Conservation (phyloP, 2,113 vertebrate genomes). For the Ictidomys tridecemlineatus region DNA sequence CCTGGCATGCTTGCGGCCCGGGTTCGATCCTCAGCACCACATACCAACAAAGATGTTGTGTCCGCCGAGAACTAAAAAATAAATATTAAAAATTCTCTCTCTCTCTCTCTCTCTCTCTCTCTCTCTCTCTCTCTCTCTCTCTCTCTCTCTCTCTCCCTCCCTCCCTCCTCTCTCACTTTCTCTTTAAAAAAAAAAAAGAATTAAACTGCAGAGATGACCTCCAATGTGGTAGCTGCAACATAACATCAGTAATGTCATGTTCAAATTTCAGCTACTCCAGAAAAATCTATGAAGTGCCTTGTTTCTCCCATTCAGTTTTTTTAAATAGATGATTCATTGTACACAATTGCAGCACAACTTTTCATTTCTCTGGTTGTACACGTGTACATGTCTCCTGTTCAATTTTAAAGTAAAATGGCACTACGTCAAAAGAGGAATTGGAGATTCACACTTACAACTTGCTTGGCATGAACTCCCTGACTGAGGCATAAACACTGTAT, state of each 20-base stretch:
- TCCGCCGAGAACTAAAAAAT: too few relatives aligned
- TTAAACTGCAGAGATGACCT: not conserved
- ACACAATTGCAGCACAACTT: too few relatives aligned
- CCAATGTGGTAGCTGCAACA: not conserved
- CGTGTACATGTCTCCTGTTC: not conserved
- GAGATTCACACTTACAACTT: not conserved
- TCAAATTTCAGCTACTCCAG: constrained; percentile 7
- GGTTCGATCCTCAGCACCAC: too few relatives aligned
- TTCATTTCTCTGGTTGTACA: too few relatives aligned
- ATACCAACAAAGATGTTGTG: too few relatives aligned
- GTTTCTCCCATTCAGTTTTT: constrained; percentile 12
- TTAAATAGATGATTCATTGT: not conserved
- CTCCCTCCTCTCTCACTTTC: too few relatives aligned
- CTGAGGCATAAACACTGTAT: not conserved
- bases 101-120: too few relatives aligned
- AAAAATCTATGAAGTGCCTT: constrained; percentile 13
- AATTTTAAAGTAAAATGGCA: not conserved
- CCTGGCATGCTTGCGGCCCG: too few relatives aligned
- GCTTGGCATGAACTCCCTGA: not conserved
- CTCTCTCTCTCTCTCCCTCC: too few relatives aligned
- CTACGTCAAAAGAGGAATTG: not conserved
- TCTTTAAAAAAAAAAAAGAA: too few relatives aligned
- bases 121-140: too few relatives aligned
- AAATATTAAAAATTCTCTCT: too few relatives aligned
- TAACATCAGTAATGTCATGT: not conserved